Conservation (phyloP, 2,797 vertebrate species). For the Poecilia picta region DNA sequence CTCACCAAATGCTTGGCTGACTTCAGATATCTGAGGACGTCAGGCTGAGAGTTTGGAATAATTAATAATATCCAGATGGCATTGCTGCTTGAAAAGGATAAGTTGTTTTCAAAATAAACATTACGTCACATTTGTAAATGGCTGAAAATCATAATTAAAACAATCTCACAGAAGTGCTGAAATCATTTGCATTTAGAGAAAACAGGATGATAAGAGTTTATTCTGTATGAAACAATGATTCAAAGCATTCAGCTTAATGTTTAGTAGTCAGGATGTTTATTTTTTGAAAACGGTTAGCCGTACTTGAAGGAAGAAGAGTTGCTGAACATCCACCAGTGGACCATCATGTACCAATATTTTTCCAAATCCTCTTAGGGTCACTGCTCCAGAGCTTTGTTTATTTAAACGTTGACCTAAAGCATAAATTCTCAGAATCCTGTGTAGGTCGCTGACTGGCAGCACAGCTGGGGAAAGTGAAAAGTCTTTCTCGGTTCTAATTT, state of each 20-base stretch:
- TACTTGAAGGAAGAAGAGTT: neutral
- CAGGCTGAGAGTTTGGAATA: neutral
- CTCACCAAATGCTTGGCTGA: neutral
- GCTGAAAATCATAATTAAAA: neutral
- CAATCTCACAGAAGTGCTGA: neutral
- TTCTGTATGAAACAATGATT: neutral
- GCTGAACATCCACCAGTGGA: neutral
- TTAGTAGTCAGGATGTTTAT: neutral
- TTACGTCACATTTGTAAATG: neutral
- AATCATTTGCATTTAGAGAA: neutral
- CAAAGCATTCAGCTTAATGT: neutral
- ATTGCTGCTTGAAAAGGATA: neutral
- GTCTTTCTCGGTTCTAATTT: conserved; percentile 61
- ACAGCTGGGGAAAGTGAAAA: conserved; percentile 56
- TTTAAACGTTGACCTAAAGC: conserved; percentile 32
- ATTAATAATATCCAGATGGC: neutral
- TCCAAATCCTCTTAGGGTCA: neutral
- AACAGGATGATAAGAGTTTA: neutral
- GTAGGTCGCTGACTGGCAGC: conserved; percentile 46
- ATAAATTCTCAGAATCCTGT: conserved; percentile 13
- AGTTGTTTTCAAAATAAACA: neutral
- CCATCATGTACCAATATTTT: neutral
- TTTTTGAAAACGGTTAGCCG: neutral
- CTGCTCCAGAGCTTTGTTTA: conserved; percentile 8
- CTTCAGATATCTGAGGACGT: neutral